Base-by-base conservation (phyloP, 2,113 vertebrate species). In the Casuarius casuarius region DNA sequence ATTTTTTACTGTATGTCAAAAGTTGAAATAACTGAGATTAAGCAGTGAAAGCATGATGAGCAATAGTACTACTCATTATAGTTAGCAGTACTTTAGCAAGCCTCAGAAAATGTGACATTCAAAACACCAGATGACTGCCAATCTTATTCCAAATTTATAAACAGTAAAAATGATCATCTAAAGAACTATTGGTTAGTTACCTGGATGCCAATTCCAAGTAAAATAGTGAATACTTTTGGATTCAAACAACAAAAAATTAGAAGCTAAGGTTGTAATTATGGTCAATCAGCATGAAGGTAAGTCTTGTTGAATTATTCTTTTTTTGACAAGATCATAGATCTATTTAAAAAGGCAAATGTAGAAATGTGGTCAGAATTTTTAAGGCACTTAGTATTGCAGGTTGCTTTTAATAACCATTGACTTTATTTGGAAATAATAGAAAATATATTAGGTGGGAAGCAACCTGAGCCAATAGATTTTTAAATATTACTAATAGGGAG, bases 131-230 rank as follows among this genome's bases (percentile, higher is more conserved):
- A 88, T 44, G 65, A 77, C 61, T 90, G 71, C 89, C 95, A 90
- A 7, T 84, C 35, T 88, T 62, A 62, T 33, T 83, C 18, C 80
- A 86, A 25, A 93, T 71, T 80, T 74, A 84, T 86, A 58, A 88
- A 62, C 29, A 35, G 25, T 74, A 67, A 44, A 90, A 92, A 71
- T 54, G 7, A 29, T 44, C 54, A 89, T 92, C 70, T 92, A 54
- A 94, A 90, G 49, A 92, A 62, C 67, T 92, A 71, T 83, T 90
- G 72, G 87, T 94, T 73, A 52, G 48, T 76, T 94, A 80, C 33
- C 38, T 62, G 48, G 26, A 49, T 62, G 44, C 79, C 9, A 90
- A 48, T 93, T 88, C 44, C 63, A 74, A 86, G n/a, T 66, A 58
- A 76, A 87, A 73, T 48, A 65, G 9, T 65, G 52, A 90, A 80